A percentile compares a stretch with the other conserved stretches of the same genome.
Evolutionary conservation across 92 coral and sea anemone species (phyloP).

Genomic region (Meandrina meandrites): DNA sequence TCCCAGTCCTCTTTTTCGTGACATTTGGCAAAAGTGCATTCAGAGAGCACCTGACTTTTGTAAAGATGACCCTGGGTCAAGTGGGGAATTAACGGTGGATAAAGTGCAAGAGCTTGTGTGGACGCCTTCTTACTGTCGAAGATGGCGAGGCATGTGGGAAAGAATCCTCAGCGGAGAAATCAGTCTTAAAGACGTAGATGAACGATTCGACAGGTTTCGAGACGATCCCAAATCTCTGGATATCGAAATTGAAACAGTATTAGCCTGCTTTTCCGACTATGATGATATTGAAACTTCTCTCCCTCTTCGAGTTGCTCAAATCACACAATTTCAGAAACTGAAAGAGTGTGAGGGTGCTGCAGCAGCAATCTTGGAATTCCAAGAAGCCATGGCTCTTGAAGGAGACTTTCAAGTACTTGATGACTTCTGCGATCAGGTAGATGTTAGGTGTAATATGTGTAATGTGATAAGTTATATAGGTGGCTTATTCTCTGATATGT

Average conservation of each 20-base stretch:
- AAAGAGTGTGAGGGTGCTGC: constrained; percentile 61
- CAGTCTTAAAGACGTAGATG: constrained; percentile 51
- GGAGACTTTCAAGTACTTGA: constrained; percentile 76
- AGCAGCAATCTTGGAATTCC: constrained; percentile 57
- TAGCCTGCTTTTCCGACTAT: constrained; percentile 7
- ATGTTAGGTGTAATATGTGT: not conserved
- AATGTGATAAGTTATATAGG: too few relatives aligned
- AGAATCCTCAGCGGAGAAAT: constrained; percentile 41
- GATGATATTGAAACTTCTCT: not conserved
- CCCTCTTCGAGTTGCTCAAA: constrained; percentile 39
- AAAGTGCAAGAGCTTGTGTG: constrained; percentile 55
- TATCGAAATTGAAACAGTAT: constrained; percentile 49
- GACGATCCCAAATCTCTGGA: constrained; percentile 15
- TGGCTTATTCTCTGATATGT: too few relatives aligned
- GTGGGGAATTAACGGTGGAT: constrained; percentile 36
- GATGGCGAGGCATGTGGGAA: constrained; percentile 42
- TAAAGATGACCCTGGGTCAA: constrained; percentile 7
- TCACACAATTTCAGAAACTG: constrained; percentile 53
- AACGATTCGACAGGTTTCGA: constrained; percentile 36
- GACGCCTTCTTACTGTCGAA: constrained; percentile 25
- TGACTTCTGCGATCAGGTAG: constrained; percentile 54
- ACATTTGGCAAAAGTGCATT: constrained; percentile 57
- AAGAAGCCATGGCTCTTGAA: constrained; percentile 56
- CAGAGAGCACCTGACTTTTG: constrained; percentile 22
- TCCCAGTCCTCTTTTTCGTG: constrained; percentile 56